Evolutionary conservation across 1,140 invertebrate genomes (phyloP).

Genomic region (Cardiocondyla obscurior): DNA sequence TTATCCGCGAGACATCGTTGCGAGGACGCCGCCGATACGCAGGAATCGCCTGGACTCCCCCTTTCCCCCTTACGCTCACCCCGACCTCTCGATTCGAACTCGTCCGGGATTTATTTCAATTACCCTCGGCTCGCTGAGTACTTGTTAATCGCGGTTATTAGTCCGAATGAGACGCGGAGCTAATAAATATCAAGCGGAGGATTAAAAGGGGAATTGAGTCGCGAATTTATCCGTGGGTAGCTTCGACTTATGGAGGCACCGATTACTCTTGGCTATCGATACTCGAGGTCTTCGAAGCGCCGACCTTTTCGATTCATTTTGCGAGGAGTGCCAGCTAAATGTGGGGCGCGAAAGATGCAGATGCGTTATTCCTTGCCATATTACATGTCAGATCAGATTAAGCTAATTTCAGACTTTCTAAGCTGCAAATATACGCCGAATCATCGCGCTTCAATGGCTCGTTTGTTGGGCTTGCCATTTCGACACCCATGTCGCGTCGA

Average conservation of each 20-base stretch:
- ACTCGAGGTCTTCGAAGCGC: not conserved
- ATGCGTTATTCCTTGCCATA: conserved; percentile 9
- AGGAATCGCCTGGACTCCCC: not conserved
- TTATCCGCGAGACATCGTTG: conserved; percentile 20
- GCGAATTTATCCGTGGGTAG: not conserved
- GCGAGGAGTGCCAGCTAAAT: not conserved
- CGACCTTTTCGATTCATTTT: not conserved
- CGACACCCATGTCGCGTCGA: not conserved
- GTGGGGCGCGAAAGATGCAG: not conserved
- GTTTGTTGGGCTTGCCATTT: not conserved
- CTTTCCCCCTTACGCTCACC: not conserved
- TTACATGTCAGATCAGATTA: conserved; percentile 3
- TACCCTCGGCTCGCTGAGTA: not conserved
- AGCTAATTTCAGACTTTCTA: conserved; percentile 15
- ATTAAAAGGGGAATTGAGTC: not conserved
- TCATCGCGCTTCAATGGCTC: not conserved
- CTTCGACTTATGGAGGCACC: not conserved
- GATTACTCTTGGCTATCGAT: not conserved
- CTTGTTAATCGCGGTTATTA: conserved; percentile 21
- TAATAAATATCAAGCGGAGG: not conserved
- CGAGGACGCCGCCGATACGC: not conserved
- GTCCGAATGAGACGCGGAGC: not conserved
- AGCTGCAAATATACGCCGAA: not conserved
- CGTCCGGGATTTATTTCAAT: conserved; percentile 26
- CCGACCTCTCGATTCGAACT: not conserved